Evolutionary conservation across 2,888 invertebrate genomes (phyloP), one percentile per base, ranked within the genome.

Genomic region (Muscina levida): DNA sequence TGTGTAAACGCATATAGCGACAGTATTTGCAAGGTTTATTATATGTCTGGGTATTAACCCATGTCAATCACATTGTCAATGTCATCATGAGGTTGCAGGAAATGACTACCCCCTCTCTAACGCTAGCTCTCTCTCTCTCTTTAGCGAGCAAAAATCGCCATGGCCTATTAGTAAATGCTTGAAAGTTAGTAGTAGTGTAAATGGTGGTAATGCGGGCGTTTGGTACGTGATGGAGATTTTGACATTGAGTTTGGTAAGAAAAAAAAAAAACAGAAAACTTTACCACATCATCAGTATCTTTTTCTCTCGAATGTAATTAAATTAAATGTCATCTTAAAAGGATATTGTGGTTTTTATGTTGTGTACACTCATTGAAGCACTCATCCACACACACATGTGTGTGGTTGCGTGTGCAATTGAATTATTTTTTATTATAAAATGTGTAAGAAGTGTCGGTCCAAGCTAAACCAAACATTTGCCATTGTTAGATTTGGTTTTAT

Each of bases 1-100:
- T 31, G 8, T 8, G 8, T 31, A 31, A 31, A 2, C 24, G 10
- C 24, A 10, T 24, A 13, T 17, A 48, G 1, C n/a, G 2, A 15
- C 19, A 48, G 15, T 22, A 17, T 51, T 31, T 31, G 31, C 31
- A 31, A 31, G 31, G 31, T 31, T 31, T 31, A 31, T 31, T 31
- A 31, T 31, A 31, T 31, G 31, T 31, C 31, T 31, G 31, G 62
- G 56, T 66, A 70, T 78, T 78, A 78, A 65, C 72, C 78, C 65
- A 48, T 70, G 65, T 78, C 72, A 73, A 70, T 78, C 78, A n/a
- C n/a, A 78, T 70, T 73, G 78, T 62, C 73, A 78, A 65, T 72
- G 68, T 65, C 68, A 75, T 68, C 59, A 59, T 22, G 48, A 75
- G 51, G 68, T 42, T 75, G n/a, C 62, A 62, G 42, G 42, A 62